Conservation (phyloP, 2,113 vertebrate species). For the Corythornis vintsioides region DNA sequence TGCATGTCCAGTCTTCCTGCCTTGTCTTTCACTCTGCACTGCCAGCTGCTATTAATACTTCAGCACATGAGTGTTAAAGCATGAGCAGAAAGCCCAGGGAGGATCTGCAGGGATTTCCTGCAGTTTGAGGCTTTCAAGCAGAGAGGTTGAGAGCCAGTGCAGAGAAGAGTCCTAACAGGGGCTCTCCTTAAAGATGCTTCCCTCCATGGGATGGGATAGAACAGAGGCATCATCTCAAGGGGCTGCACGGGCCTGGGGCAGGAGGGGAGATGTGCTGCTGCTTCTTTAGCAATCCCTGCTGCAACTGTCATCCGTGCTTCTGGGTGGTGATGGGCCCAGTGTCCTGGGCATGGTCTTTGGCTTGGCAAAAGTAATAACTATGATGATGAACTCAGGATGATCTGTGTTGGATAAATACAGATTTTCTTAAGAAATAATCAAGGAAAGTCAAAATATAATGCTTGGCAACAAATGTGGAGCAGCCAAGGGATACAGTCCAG, state of each 20-base stretch:
- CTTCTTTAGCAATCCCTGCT: not conserved
- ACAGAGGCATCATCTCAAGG: not conserved
- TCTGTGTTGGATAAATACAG: not conserved
- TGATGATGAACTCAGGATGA: not conserved
- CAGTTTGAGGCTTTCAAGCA: not conserved
- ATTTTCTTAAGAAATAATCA: not conserved
- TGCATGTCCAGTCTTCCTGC: not conserved
- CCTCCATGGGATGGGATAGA: accelerated
- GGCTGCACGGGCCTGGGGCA: not conserved
- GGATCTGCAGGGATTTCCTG: not conserved
- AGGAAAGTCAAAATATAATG: not conserved
- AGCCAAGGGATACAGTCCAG: not conserved
- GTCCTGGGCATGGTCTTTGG: not conserved
- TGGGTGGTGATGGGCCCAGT: not conserved
- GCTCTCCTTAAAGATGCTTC: not conserved
- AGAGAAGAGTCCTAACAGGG: not conserved
- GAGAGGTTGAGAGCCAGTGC: not conserved
- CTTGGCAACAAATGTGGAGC: not conserved
- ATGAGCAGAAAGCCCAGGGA: not conserved
- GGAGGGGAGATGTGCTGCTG: not conserved
- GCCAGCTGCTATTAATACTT: conserved; percentile 23
- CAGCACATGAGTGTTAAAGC: not conserved
- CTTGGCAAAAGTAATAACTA: not conserved
- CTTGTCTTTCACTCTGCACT: not conserved
- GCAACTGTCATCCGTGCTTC: not conserved